Percentiles rank a stretch among this genome's conserved stretches.
phyloP scores from a whole-genome alignment of 2,113 vertebrate species.

The Mola mola region DNA sequence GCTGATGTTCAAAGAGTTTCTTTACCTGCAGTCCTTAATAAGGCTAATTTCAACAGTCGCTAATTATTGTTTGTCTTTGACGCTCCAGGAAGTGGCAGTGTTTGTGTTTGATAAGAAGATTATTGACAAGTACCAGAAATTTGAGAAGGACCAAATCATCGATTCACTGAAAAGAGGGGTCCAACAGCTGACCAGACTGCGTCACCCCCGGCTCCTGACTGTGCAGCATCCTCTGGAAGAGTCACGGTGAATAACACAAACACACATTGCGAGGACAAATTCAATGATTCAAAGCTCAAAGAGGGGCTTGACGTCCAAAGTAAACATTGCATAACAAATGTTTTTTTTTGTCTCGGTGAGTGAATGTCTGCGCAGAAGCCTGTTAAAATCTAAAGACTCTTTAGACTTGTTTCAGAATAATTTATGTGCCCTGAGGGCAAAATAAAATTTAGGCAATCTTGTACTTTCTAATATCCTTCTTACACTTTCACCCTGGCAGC shows the following conservation, averaged over 20 bases:
- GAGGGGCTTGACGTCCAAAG: slow-evolving; percentile 1
- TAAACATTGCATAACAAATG: slow-evolving; percentile 9
- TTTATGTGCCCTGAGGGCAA: neutral
- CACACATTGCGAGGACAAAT: slow-evolving; percentile 5
- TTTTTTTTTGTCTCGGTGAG: slow-evolving; percentile 16
- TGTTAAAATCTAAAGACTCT: slow-evolving; percentile 28
- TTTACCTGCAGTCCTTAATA: neutral
- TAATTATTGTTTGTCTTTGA: slow-evolving; percentile 34
- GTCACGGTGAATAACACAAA: slow-evolving; percentile 86
- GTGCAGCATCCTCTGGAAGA: slow-evolving; percentile 99
- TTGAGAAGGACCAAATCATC: slow-evolving; percentile 97
- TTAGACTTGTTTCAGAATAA: slow-evolving; percentile 19
- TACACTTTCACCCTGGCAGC: neutral
- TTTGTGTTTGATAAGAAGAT: slow-evolving; percentile 99
- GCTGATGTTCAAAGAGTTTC: neutral
- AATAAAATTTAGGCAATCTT: slow-evolving; percentile 1
- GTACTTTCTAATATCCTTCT: slow-evolving; percentile 1
- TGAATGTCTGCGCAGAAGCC: slow-evolving; percentile 1
- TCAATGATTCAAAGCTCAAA: slow-evolving; percentile 17
- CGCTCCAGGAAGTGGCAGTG: slow-evolving; percentile 93
- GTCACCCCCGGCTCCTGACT: slow-evolving; percentile 95
- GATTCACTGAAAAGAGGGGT: slow-evolving; percentile 95
- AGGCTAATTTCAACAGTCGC: neutral
- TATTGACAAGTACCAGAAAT: slow-evolving; percentile 96
- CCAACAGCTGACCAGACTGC: slow-evolving; percentile 94